Percentiles rank a stretch among this genome's conserved stretches.
Conservation (phyloP, 1,140 invertebrate species). For the Lepidurus packardi region DNA sequence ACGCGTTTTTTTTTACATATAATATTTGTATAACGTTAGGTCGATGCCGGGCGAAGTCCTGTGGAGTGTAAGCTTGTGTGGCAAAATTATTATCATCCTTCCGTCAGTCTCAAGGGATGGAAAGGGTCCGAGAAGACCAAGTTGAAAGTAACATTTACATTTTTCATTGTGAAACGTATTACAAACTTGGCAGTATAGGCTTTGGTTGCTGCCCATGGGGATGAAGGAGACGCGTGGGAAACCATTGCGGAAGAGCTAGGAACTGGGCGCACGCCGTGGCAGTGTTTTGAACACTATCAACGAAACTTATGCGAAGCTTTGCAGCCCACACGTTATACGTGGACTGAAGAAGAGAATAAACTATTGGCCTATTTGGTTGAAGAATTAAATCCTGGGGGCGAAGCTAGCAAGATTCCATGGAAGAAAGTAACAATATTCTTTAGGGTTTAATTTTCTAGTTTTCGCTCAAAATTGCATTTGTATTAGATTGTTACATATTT, state of each 20-base stretch:
- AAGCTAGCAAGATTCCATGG: conserved; percentile 25
- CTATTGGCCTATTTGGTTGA: background rate
- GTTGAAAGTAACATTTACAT: conserved; percentile 12
- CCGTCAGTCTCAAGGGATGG: conserved; percentile 2
- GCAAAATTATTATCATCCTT: conserved; percentile 26
- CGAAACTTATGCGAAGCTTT: background rate
- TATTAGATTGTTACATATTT: background rate
- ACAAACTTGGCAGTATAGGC: background rate
- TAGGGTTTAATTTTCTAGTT: background rate
- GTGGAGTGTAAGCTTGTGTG: conserved; percentile 24
- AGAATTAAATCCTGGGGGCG: background rate
- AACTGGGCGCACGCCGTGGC: conserved; percentile 22
- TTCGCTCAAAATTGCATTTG: background rate
- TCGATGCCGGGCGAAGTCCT: background rate
- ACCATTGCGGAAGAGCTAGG: conserved; percentile 10
- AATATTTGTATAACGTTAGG: background rate
- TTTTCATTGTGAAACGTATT: background rate
- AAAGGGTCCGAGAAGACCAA: background rate
- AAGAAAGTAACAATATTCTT: conserved; percentile 19
- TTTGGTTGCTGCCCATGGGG: background rate
- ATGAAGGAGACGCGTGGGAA: conserved; percentile 28
- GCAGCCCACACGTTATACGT: conserved; percentile 2
- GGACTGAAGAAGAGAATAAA: conserved; percentile 27
- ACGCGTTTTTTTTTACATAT: background rate
- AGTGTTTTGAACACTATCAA: conserved; percentile 29